phyloP scores from a whole-genome alignment of 2,888 invertebrate species.

The Polyploca ridens region DNA sequence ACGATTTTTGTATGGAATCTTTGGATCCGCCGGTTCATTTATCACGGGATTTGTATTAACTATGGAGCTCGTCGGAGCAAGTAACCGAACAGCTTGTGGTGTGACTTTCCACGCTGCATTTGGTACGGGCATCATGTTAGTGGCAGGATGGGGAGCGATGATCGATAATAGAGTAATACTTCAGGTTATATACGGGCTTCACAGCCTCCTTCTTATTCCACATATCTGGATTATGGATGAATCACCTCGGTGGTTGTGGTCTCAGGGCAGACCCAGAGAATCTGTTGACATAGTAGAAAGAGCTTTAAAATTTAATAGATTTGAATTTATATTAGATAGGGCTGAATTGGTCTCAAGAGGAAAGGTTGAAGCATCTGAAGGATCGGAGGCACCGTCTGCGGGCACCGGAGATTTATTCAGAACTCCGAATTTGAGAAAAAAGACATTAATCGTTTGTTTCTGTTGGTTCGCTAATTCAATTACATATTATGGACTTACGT shows the following conservation, averaged over 20 bases:
- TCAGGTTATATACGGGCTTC: conserved; percentile 92
- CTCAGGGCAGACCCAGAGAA: conserved; percentile 89
- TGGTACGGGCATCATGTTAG: conserved; percentile 92
- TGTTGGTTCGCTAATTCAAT: conserved; percentile 96
- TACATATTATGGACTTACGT: conserved; percentile 93
- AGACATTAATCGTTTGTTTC: conserved; percentile 91
- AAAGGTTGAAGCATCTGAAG: conserved; percentile 74
- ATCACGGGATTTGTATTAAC: conserved; percentile 88
- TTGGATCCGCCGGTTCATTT: conserved; percentile 92
- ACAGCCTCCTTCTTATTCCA: conserved; percentile 88
- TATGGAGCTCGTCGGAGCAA: conserved; percentile 93
- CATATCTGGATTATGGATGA: conserved; percentile 96
- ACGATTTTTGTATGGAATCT: conserved; percentile 90
- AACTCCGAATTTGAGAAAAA: conserved; percentile 91
- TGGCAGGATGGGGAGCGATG: conserved; percentile 92
- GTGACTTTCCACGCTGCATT: conserved; percentile 92
- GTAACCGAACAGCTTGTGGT: conserved; percentile 91
- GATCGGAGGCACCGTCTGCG: conserved; percentile 71
- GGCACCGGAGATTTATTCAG: conserved; percentile 90
- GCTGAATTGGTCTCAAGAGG: conserved; percentile 87
- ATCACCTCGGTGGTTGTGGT: conserved; percentile 95
- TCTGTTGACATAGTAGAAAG: conserved; percentile 90
- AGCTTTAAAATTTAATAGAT: conserved; percentile 90
- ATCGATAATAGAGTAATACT: conserved; percentile 89
- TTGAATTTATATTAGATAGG: conserved; percentile 85